Evolutionary conservation across 1,140 invertebrate genomes (phyloP), one percentile per base, ranked within the genome.

Genomic region (Globodera rostochiensis): DNA sequence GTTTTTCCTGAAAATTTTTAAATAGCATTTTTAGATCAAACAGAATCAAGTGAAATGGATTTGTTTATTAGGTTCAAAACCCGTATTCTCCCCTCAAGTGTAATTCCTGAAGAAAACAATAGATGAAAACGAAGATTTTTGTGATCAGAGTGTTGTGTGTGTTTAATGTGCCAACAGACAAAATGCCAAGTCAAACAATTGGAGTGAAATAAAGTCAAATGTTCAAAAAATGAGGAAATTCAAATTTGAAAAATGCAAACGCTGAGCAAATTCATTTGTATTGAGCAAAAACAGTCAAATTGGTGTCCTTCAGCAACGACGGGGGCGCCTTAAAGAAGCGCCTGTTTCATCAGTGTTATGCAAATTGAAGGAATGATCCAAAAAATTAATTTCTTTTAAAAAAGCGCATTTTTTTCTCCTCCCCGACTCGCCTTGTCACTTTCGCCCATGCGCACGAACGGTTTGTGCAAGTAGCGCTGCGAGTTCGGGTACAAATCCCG

Each of bases 371-470:
- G 36, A 36, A 36, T 36, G 36, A 25, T 25, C 25, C 25, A 25
- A 25, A 25, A 25, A 25, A 25, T 25, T 25, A 25, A 25, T 25
- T 25, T n/a, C n/a, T n/a, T n/a, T 25, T 25, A 25, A 25, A 25
- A 25, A 25, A 25, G 1, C 1, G 36, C 36, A 36, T 36, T 36
- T 36, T 36, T 6, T 64, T 0, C 5, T n/a, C 57, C 5, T 15
- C 57, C 1, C 4, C 13, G 13, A 19, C 57, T 64, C 15, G 19
- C 57, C 69, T 71, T 71, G 36, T 71, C 36, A 71, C 69, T 36
- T 47, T 71, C 69, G 11, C 69, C 69, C 69, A 71, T 71, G n/a
- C 69, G 69, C 69, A 45, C 19, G 46, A 71, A 71, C 69, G 69
- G 69, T 13, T 47, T 36, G 46, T 71, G 69, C 69, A 71, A 47